phyloP scores from a whole-genome alignment of 2,797 vertebrate genomes.

The Pitangus sulphuratus region DNA sequence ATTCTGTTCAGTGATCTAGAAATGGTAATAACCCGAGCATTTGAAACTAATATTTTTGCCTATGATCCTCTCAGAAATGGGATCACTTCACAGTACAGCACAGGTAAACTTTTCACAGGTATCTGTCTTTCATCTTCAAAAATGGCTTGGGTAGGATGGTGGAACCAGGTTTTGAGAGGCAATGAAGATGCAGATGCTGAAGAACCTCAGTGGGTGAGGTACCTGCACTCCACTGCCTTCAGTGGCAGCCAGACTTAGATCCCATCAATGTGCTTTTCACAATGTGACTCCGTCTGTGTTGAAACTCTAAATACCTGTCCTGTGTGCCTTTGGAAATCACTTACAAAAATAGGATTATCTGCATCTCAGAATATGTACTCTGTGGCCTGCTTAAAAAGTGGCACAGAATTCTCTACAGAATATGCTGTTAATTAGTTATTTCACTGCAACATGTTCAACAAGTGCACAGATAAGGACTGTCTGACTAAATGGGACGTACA shows the following conservation, averaged over 20 bases:
- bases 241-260: neutral
- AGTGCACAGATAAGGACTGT: neutral
- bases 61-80: neutral
- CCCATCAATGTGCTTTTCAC: neutral
- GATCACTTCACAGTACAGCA: neutral
- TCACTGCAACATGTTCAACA: conserved; percentile 6
- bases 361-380: neutral
- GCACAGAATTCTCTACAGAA: conserved; percentile 45
- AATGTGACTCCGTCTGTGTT: neutral
- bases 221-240: neutral
- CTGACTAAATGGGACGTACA: neutral
- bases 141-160: neutral
- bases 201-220: neutral
- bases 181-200: neutral
- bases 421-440: conserved; percentile 49
- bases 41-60: neutral
- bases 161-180: neutral
- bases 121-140: neutral
- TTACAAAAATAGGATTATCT: neutral
- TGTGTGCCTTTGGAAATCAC: neutral
- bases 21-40: neutral
- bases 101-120: neutral
- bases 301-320: neutral
- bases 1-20: neutral
- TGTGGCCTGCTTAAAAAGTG: conserved; percentile 54